Evolutionary conservation across 2,797 vertebrate species (phyloP).

Genomic region (Lutjanus campechanus): DNA sequence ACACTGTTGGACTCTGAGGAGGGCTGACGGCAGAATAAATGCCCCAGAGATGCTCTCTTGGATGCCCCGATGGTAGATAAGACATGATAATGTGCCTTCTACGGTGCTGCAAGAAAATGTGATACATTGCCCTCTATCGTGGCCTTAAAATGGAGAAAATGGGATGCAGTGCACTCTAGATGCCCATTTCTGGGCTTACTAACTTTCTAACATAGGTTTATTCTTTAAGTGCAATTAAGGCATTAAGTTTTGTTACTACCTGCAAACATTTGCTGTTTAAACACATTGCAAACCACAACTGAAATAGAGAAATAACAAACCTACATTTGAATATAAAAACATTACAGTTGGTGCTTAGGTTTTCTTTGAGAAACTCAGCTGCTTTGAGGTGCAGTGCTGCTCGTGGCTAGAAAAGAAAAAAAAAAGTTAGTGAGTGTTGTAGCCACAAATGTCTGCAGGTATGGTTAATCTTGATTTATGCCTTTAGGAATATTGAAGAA

Average conservation of each 20-base stretch:
- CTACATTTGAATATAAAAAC: not conserved
- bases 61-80: not conserved
- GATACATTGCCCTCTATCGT: not conserved
- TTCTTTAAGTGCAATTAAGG: not conserved
- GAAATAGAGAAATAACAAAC: not conserved
- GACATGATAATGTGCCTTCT: not conserved
- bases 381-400: not conserved
- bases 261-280: not conserved
- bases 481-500: not conserved
- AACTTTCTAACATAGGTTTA: no score
- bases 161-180: no score
- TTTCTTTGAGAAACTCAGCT: not conserved
- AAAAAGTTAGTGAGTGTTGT: not conserved
- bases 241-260: not conserved
- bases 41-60: not conserved
- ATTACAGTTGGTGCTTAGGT: not conserved
- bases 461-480: not conserved
- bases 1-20: not conserved
- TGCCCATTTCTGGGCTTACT: no score
- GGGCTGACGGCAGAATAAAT: not conserved
- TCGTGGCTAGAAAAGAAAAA: slow-evolving; percentile 4
- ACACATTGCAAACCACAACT: not conserved
- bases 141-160: not conserved
- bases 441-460: not conserved
- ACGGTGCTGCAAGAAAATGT: not conserved